Conservation (phyloP, 2,797 vertebrate genomes). For the Chelon labrosus region DNA sequence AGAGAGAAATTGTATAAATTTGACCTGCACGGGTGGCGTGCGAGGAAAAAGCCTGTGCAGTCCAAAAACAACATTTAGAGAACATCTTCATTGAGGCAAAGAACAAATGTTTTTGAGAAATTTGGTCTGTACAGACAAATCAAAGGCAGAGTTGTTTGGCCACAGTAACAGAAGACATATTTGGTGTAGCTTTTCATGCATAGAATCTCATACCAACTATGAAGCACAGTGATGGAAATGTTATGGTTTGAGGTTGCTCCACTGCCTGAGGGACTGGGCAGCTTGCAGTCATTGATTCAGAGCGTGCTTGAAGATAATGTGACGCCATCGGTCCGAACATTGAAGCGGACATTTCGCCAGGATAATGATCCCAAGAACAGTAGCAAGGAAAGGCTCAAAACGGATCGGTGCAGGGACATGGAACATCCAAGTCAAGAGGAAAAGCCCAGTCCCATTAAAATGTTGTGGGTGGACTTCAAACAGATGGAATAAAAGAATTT, state of each 20-base stretch:
- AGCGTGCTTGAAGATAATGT: neutral
- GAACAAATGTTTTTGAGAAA: neutral
- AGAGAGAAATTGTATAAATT: no score
- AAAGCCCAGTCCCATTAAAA: no score
- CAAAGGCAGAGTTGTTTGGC: neutral
- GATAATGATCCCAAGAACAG: no score
- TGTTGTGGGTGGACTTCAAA: no score
- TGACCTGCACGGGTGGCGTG: no score
- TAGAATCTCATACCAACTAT: neutral
- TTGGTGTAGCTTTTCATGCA: neutral
- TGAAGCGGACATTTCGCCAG: neutral
- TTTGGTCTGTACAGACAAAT: neutral
- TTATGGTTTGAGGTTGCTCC: neutral
- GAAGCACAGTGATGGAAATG: neutral
- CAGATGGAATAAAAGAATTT: no score
- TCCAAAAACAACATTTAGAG: neutral
- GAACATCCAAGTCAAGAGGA: no score
- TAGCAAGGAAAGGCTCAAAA: no score
- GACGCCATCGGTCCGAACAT: neutral
- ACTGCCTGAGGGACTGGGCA: neutral
- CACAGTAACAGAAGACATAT: neutral
- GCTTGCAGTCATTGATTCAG: neutral
- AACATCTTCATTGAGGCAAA: neutral
- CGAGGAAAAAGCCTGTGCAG: no score
- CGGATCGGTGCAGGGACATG: no score